These are phyloP conservation scores for Spizaetus ornatus DNA, from an alignment of 2,113 vertebrate genomes.

Conservation along the genomic window DNA sequence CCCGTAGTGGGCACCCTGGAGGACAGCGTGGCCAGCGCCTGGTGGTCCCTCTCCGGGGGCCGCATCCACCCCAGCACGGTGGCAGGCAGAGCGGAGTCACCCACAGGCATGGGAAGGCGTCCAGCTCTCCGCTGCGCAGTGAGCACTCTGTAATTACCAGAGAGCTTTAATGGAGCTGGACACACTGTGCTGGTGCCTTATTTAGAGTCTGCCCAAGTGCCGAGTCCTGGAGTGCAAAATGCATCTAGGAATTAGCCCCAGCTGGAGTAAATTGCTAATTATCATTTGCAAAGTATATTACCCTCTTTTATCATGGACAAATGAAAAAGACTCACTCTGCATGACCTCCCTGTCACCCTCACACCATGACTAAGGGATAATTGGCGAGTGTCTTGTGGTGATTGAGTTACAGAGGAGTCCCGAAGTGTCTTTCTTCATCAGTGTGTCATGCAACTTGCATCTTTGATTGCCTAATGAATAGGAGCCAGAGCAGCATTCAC, in stretches of 20 bases:
- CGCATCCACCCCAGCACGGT: background rate
- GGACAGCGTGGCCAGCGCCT: background rate
- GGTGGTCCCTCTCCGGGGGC: background rate
- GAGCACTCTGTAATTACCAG: background rate
- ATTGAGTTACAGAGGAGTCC: background rate
- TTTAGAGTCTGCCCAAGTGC: constrained; percentile 2
- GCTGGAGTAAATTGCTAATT: constrained; percentile 39
- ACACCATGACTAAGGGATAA: background rate
- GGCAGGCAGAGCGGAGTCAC: background rate
- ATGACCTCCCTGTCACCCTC: background rate
- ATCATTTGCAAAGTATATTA: background rate
- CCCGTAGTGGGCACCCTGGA: accelerated
- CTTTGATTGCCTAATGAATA: background rate
- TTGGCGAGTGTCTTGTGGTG: background rate
- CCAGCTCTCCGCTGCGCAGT: background rate
- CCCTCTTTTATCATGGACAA: background rate
- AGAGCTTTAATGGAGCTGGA: constrained; percentile 1
- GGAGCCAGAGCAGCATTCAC: background rate
- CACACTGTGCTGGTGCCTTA: background rate
- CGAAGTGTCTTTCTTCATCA: background rate
- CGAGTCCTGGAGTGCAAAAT: background rate
- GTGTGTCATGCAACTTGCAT: background rate
- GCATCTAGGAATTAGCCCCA: constrained; percentile 15
- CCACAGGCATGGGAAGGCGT: background rate
- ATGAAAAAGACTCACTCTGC: background rate